A percentile compares a stretch with the other conserved stretches of the same genome.
Evolutionary conservation across 2,797 vertebrate genomes (phyloP).

Genomic region (Trichosurus vulpecula): DNA sequence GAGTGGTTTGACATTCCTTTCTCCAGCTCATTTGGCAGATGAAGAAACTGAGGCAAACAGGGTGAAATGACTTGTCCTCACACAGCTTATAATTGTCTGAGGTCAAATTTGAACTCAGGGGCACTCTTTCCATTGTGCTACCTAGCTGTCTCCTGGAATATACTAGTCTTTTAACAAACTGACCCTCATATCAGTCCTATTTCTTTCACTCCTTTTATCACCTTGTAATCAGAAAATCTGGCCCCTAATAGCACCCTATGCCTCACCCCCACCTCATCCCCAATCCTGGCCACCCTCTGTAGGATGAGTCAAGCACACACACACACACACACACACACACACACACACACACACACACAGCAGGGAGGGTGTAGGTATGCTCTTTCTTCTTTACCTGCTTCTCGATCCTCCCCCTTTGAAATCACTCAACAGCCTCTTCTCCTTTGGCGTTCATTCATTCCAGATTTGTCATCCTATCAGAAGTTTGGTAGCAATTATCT

Average conservation of each 20-base stretch:
- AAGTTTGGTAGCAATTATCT: background rate
- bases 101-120: background rate
- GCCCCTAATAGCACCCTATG: background rate
- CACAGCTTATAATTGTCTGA: background rate
- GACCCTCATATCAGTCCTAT: background rate
- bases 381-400: background rate
- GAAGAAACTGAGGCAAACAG: background rate
- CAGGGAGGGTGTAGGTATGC: background rate
- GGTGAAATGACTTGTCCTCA: background rate
- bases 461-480: background rate
- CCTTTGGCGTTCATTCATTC: background rate
- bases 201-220: background rate
- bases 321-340: background rate
- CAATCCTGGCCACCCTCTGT: background rate
- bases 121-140: too few relatives aligned
- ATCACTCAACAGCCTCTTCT: background rate
- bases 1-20: background rate
- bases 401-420: background rate
- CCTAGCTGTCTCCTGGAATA: background rate
- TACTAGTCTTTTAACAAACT: background rate
- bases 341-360: background rate
- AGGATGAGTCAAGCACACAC: background rate
- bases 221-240: background rate
- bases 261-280: background rate
- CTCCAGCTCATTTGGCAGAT: background rate